Evolutionary conservation across 2,113 vertebrate species (phyloP).

Genomic region (Cnemophilus loriae): DNA sequence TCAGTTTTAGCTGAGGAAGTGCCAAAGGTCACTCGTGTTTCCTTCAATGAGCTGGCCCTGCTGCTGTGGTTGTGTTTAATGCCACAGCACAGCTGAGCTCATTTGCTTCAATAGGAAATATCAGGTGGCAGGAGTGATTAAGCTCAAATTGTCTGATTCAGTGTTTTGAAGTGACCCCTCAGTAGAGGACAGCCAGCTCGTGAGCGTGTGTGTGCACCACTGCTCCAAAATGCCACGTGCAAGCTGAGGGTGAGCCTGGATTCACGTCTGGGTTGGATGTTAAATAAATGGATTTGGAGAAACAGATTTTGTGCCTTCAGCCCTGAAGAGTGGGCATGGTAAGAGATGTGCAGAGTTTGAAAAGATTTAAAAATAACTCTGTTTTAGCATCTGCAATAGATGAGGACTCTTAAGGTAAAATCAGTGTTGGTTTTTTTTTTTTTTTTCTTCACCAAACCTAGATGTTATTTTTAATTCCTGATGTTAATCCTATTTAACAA

Average conservation of each 20-base stretch:
- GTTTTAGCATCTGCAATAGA: not conserved
- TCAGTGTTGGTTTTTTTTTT: not conserved
- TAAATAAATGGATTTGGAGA: not conserved
- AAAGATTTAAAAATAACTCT: not conserved
- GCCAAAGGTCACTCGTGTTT: not conserved
- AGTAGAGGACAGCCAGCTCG: not conserved
- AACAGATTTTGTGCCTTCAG: not conserved
- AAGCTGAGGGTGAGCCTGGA: not conserved
- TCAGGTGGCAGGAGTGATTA: not conserved
- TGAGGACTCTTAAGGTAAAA: constrained; percentile 9
- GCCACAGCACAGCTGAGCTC: not conserved
- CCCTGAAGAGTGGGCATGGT: not conserved
- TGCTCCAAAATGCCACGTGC: not conserved
- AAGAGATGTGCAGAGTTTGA: not conserved
- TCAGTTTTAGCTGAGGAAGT: not conserved
- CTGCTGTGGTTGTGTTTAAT: not conserved
- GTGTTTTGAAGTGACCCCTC: not conserved
- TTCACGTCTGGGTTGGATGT: not conserved
- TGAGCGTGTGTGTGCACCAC: not conserved
- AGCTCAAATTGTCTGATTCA: not conserved
- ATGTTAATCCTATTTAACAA: constrained; percentile 43
- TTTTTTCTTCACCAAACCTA: not conserved
- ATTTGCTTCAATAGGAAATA: not conserved
- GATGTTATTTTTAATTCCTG: constrained; percentile 56
- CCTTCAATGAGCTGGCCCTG: not conserved